Conservation (phyloP, 2,797 vertebrate species). For the Anableps anableps region DNA sequence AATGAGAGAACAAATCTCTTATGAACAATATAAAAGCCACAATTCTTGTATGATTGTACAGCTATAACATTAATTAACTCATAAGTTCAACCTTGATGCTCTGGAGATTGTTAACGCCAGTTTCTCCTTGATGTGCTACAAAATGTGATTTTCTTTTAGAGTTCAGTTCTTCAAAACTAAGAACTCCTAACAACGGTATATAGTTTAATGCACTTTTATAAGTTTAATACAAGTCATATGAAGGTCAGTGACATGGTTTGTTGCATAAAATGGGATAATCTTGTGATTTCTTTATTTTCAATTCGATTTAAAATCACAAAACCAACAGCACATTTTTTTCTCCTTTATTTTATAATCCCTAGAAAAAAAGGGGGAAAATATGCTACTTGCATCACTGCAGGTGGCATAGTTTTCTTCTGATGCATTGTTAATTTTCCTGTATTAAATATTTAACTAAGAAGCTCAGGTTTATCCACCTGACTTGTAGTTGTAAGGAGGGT, state of each 20-base stretch:
- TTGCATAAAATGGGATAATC: neutral
- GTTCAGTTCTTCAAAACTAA: neutral
- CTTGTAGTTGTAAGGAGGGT: conserved; percentile 54
- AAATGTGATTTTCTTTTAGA: neutral
- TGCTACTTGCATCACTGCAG: neutral
- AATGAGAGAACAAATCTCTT: conserved; percentile 14
- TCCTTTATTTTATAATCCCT: neutral
- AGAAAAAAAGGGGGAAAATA: neutral
- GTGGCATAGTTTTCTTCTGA: neutral
- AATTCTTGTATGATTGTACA: neutral
- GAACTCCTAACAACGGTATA: neutral
- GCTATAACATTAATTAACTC: conserved; percentile 2
- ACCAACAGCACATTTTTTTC: neutral
- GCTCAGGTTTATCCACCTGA: conserved; percentile 72
- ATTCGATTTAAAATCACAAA: neutral
- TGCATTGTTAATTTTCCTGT: conserved; percentile 24
- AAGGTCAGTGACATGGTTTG: neutral
- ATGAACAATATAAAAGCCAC: neutral
- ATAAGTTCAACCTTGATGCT: conserved; percentile 16
- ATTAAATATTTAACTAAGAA: conserved; percentile 65
- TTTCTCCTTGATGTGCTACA: neutral
- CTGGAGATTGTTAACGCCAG: neutral
- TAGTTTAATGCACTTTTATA: neutral
- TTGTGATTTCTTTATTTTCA: neutral
- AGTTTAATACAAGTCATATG: neutral